A percentile compares a stretch with the other conserved stretches of the same genome.
These are phyloP conservation scores for Cricetomys ansorgei DNA, from an alignment of 2,113 vertebrate genomes.

Conservation along the genomic window DNA sequence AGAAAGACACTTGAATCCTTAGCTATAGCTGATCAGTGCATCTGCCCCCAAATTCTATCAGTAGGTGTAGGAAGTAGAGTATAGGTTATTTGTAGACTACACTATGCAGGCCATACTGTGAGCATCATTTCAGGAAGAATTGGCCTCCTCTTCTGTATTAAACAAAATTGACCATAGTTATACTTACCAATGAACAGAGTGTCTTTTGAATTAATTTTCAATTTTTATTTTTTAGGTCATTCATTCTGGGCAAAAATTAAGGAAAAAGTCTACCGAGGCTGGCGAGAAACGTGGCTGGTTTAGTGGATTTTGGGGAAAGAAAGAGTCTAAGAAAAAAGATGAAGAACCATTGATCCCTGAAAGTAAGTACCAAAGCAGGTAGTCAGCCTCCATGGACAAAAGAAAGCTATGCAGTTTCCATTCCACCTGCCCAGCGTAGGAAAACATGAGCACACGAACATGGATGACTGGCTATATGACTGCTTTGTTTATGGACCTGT, in stretches of 20 bases:
- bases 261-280: conserved; percentile 87
- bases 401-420: neutral
- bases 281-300: conserved; percentile 95
- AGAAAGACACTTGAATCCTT: neutral
- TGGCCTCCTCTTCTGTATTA: neutral
- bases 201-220: conserved; percentile 13
- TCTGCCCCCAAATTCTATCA: neutral
- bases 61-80: neutral
- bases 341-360: conserved; percentile 89
- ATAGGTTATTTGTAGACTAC: neutral
- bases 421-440: neutral
- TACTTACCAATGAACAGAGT: neutral
- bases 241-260: conserved; percentile 94
- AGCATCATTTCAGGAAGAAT: neutral
- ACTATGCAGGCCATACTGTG: neutral
- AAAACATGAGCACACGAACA: neutral
- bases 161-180: neutral
- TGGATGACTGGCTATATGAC: neutral
- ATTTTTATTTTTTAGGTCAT: conserved; percentile 88
- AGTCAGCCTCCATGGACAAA: neutral
- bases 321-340: conserved; percentile 92
- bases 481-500: conserved; percentile 1
- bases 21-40: neutral
- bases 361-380: conserved; percentile 85
- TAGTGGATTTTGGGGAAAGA: conserved; percentile 92